Base-by-base conservation (phyloP, 92 coral and sea anemone species). In the Meandrina meandrites region DNA sequence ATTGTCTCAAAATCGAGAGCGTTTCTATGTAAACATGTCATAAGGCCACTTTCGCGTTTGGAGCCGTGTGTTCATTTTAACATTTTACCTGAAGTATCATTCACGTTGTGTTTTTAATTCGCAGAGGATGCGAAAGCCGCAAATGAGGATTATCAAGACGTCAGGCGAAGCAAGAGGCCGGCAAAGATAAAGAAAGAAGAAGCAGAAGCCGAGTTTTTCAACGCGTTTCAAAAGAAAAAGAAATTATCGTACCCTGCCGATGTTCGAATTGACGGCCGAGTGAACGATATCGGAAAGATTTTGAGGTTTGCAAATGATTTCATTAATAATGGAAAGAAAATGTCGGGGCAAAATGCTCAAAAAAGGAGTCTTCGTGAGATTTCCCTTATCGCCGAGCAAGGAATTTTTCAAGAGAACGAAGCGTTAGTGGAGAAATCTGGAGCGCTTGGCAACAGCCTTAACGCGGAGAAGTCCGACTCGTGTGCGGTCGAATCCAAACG, bases 321-420 rank as follows among this genome's bases (percentile, higher is more conserved):
- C 98, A 93, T 95, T 93, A 95, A 95, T 95, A 95, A 95, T 95
- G 95, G 83, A 95, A 93, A 89, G 92, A 92, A 95, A 90, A 72
- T 83, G 98, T 95, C 98, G 89, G 79, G 60, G 21, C 57, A 69
- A 79, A 70, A 79, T 80, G 77, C 79, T 48, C 56, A 79, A 79
- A 83, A 62, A 85, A 67, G 66, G 56, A 85, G n/a, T 21, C 79
- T 71, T 75, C 71, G 60, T 78, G 91, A 68, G 37, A 79, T 79
- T 86, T 81, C 78, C 35, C 78, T 42, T 64, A 86, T 73, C 51
- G 75, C 27, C 94, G 47, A 73, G 73, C 73, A 87, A 31, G 32
- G 88, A 83, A 87, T 78, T 37, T 56, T 70, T 64, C 82, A 40
- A 5, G 82, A 45, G 51, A 78, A 76, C 72, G 86, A 83, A 83